These are phyloP conservation scores for Craniophora ligustri DNA, from an alignment of 2,888 invertebrate genomes.

Conservation along the genomic window DNA sequence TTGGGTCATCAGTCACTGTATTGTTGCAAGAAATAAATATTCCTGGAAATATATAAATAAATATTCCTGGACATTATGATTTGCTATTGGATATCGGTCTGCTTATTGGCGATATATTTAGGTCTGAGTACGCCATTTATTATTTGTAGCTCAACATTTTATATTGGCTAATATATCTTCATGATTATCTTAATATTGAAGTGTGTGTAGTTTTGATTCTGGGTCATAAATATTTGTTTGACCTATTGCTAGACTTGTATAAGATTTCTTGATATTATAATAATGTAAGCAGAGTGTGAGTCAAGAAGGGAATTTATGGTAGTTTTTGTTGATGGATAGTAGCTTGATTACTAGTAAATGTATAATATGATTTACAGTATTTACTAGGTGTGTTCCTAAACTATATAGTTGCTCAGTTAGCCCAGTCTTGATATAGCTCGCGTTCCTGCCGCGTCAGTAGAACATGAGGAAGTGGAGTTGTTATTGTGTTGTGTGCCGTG, in stretches of 20 bases:
- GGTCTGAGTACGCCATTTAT: conserved; percentile 26
- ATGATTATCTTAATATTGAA: conserved; percentile 35
- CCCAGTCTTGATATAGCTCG: conserved; percentile 33
- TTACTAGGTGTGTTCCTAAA: conserved; percentile 21
- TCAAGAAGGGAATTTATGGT: conserved; percentile 38
- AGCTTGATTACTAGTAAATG: conserved; percentile 33
- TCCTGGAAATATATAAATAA: too few relatives aligned
- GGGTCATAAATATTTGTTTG: conserved; percentile 48
- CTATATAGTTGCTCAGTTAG: conserved; percentile 16
- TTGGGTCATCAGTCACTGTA: conserved; percentile 36
- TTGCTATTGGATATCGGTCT: conserved; percentile 33
- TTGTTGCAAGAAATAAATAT: conserved; percentile 33
- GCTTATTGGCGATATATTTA: conserved; percentile 35
- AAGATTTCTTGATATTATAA: conserved; percentile 26
- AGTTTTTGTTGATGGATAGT: conserved; percentile 40
- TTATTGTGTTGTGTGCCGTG: background rate
- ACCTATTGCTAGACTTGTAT: conserved; percentile 36
- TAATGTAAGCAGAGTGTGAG: conserved; percentile 36
- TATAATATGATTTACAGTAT: conserved; percentile 32
- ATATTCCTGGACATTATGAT: too few relatives aligned
- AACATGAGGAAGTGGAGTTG: conserved; percentile 35
- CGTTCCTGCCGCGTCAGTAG: conserved; percentile 33
- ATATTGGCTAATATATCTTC: conserved; percentile 18
- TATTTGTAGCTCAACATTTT: conserved; percentile 27
- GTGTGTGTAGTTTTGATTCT: conserved; percentile 34